Evolutionary conservation across 2,888 invertebrate genomes (phyloP), one percentile per base, ranked within the genome.

Genomic region (Phaedon cochleariae): DNA sequence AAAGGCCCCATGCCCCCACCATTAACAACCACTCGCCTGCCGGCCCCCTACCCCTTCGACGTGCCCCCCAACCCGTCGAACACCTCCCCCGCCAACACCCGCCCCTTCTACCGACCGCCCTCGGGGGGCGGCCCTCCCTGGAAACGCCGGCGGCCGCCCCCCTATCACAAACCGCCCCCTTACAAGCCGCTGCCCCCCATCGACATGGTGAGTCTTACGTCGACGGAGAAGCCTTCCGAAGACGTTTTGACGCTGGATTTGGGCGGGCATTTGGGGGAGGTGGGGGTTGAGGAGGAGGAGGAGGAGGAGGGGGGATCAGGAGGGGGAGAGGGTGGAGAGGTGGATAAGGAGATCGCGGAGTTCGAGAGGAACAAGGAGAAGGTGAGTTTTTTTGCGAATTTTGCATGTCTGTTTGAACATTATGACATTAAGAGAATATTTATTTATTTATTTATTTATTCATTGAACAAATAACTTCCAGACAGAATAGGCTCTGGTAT

Each of bases 1-100:
- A 7, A 51, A 79, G 86, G 69, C 71, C 86, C 65, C 82, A 85
- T 70, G 82, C 82, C 87, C 9, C 86, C 87, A 0, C 81, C 85
- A 6, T 83, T 85, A 52, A 68, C 79, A 3, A 85, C 87, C 0
- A 86, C 87, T 2, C 86, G 87, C 74, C 84, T 86, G 1, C 86
- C 87, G 0, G 90, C 90, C 0, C 92, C 92, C 0, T 93, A 93
- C 80, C 92, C 93, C 0, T 94, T 94, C 73, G 92, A 92, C 77
- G 84, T 90, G 55, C 90, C 91, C 5, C 90, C 90, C 18, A 15
- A n/a, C 41, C 88, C 88, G 1, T 87, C 87, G 66, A 84, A 85
- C 60, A 83, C 85, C 48, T 83, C 83, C 7, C 87, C 89, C 0
- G 79, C 86, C 12, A 76, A 81, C 67, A 86, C 86, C 73, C 83